A percentile compares a stretch with the other conserved stretches of the same genome.
phyloP scores from a whole-genome alignment of 1,140 invertebrate species.

The Drepana arcuata region DNA sequence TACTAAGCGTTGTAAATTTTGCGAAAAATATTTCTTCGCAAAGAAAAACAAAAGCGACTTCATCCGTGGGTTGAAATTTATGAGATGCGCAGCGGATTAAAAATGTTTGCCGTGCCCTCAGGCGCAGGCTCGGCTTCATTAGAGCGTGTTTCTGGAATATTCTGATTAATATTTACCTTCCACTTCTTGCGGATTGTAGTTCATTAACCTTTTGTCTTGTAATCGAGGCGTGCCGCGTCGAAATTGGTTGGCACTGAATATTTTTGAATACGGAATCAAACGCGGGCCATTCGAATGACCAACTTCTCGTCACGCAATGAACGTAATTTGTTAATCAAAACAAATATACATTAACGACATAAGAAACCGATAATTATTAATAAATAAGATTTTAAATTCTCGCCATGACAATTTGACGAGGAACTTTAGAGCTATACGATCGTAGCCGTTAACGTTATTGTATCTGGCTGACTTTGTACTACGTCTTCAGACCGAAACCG shows the following conservation, averaged over 20 bases:
- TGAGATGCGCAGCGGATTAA: constrained; percentile 62
- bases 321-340: too few relatives aligned
- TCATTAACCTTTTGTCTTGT: constrained; percentile 38
- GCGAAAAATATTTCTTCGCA: constrained; percentile 47
- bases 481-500: too few relatives aligned
- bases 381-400: too few relatives aligned
- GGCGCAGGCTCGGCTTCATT: constrained; percentile 51
- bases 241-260: constrained; percentile 15
- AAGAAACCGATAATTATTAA: too few relatives aligned
- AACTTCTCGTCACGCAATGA: too few relatives aligned
- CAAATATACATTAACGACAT: too few relatives aligned
- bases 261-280: constrained; percentile 13
- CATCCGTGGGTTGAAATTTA: constrained; percentile 51
- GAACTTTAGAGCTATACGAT: too few relatives aligned
- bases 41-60: constrained; percentile 58
- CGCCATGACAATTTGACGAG: too few relatives aligned
- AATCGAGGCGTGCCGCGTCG: constrained; percentile 13
- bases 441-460: too few relatives aligned
- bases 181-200: constrained; percentile 47
- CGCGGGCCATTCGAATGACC: too few relatives aligned
- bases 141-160: constrained; percentile 47
- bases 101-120: constrained; percentile 61
- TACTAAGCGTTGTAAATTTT: constrained; percentile 44
- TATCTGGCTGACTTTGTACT: too few relatives aligned
- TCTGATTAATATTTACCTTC: constrained; percentile 65